Base-by-base conservation (phyloP, 2,888 invertebrate species). In the Digitonthophagus gazella region DNA sequence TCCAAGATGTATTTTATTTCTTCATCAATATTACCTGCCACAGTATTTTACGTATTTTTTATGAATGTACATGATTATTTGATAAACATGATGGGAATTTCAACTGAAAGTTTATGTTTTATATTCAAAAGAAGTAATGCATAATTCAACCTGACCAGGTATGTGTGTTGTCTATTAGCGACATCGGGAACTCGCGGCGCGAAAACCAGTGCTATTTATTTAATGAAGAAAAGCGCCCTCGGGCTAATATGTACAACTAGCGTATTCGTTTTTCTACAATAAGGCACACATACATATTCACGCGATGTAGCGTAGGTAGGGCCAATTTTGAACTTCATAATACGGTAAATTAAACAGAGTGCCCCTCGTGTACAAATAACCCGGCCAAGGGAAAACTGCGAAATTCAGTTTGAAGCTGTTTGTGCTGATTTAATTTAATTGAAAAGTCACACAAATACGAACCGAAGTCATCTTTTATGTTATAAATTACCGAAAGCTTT, bases 361-460 rank as follows among this genome's bases (percentile, higher is more conserved):
- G 58, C 58, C 15, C 28, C 58, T 58, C 18, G n/a, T 58, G 58
- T 19, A 19, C 16, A 58, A 19, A 58, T 58, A 58, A 58, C 18
- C 11, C 18, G 18, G 16, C 18, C n/a, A n/a, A 58, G 58, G 16
- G 58, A 58, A 58, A 58, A 58, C 58, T 58, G 58, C 11, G 18
- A 58, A 58, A 16, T 58, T 58, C 58, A 58, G 58, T 58, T 58
- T 58, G 18, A 58, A 58, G 58, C 58, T 19, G 16, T 58, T 58
- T 58, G 18, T 18, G 15, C 58, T n/a, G 58, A 58, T 58, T 16
- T 58, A 58, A 58, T 58, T 58, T 19, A 58, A n/a, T 58, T 58
- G 58, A 44, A 18, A 58, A 58, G 19, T 58, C 15, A 44, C 28
- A 44, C 28, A 44, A 44, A 44, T 5, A 44, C 28, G 11, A 44